Conservation (phyloP, 2,797 vertebrate genomes). For the Trachurus trachurus region DNA sequence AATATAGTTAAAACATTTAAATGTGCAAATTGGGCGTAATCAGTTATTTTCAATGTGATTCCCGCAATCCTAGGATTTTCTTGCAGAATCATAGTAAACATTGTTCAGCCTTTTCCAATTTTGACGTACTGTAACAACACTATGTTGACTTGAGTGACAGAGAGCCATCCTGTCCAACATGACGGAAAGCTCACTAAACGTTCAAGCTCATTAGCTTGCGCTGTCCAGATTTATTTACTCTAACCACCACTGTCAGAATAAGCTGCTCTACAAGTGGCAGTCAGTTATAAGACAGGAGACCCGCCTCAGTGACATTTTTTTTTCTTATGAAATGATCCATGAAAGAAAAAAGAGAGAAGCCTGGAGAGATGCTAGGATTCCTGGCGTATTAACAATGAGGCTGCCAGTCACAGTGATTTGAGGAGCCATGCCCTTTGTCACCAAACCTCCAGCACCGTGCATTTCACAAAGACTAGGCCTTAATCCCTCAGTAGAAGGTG, state of each 20-base stretch:
- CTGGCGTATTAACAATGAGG: not conserved
- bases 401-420: not conserved
- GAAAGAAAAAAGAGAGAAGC: not conserved
- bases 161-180: not conserved
- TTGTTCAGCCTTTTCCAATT: too few relatives aligned
- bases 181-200: not conserved
- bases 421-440: not conserved
- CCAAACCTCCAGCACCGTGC: not conserved
- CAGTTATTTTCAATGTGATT: not conserved
- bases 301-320: not conserved
- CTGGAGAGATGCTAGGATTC: not conserved
- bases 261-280: not conserved
- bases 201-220: not conserved
- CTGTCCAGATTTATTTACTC: not conserved
- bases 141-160: not conserved
- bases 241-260: not conserved
- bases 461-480: not conserved
- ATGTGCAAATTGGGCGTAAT: not conserved
- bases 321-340: not conserved
- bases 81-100: not conserved
- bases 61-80: not conserved
- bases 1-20: not conserved
- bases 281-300: not conserved
- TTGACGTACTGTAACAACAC: too few relatives aligned
- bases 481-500: constrained; percentile 1